Base-by-base conservation (phyloP, 1,140 invertebrate genomes). In the Ladona fulva region DNA sequence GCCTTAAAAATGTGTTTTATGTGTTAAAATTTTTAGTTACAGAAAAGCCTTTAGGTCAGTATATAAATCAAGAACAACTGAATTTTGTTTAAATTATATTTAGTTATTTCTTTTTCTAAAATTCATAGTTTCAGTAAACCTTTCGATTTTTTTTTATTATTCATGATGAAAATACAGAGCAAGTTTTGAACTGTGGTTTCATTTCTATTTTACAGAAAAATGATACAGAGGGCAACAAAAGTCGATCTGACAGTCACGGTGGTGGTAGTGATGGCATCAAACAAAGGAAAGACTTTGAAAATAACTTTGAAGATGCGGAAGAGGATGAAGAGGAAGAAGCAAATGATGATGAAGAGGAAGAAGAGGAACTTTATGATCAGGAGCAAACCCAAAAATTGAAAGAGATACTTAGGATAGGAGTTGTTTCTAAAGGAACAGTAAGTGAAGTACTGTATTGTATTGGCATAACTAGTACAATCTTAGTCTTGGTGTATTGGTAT, bases 231-330 rank as follows among this genome's bases (percentile, higher is more conserved):
- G 12, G 52, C 52, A 19, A 16, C 16, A 66, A 66, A 66, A 66
- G 16, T 22, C n/a, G 16, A 6, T 66, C 12, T 1, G 52, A 66
- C 5, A 66, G n/a, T 12, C 52, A 66, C 14, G 29, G 25, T 42
- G n/a, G 16, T 3, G 44, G 37, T 3, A 25, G 24, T 22, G 24
- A 76, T 10, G 24, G 37, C 0, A 79, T 44, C 24, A 75, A 42
- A 19, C 74, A 29, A 10, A 78, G 24, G 25, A 66, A 78, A 52
- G 24, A 42, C 52, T 76, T 76, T 42, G 11, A 76, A 37, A 77
- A 83, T 81, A 29, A 82, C 12, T 77, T 83, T 78, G 81, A 80
- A 76, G 82, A 84, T 77, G 77, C 80, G 12, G 82, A 84, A 76
- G 77, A 82, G 22, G 81, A 84, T 66, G 82, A 81, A 42, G 80